These are phyloP conservation scores for Branchellion lobata DNA, from an alignment of 2,888 invertebrate species.

Conservation along the genomic window DNA sequence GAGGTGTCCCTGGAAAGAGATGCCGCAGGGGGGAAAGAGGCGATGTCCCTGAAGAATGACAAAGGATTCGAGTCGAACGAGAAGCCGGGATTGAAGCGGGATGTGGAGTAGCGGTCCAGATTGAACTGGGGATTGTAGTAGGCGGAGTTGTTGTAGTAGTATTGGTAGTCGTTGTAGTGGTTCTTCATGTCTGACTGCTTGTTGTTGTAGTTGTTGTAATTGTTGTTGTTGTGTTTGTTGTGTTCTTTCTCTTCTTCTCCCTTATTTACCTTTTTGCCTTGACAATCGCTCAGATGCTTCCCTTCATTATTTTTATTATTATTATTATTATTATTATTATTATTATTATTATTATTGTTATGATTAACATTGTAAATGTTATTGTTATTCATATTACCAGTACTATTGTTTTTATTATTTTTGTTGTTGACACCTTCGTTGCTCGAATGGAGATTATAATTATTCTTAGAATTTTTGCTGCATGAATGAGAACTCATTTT, in stretches of 20 bases:
- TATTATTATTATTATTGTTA: background rate
- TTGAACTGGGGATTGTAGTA: slow-evolving; percentile 9
- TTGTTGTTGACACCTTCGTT: background rate
- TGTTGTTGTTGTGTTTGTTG: background rate
- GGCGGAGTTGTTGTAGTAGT: slow-evolving; percentile 7
- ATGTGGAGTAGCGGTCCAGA: background rate
- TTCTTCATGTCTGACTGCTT: slow-evolving; percentile 10
- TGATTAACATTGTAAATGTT: background rate
- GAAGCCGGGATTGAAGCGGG: background rate
- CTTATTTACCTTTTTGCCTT: background rate
- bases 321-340: background rate
- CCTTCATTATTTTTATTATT: background rate
- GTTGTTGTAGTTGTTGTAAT: slow-evolving; percentile 4
- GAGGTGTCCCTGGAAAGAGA: background rate
- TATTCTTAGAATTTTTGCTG: slow-evolving; percentile 1
- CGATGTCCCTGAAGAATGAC: background rate
- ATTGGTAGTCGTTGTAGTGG: background rate
- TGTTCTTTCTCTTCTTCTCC: background rate
- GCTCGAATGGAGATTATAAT: background rate
- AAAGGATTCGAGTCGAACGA: slow-evolving; percentile 6
- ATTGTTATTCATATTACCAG: background rate
- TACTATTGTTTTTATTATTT: background rate
- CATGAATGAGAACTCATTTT: background rate
- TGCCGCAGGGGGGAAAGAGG: background rate
- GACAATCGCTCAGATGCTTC: background rate